Evolutionary conservation across 30 jellyfish, hydroid and myxozoan genomes (phyloP).

Genomic region (Phacellophora camtschatica): DNA sequence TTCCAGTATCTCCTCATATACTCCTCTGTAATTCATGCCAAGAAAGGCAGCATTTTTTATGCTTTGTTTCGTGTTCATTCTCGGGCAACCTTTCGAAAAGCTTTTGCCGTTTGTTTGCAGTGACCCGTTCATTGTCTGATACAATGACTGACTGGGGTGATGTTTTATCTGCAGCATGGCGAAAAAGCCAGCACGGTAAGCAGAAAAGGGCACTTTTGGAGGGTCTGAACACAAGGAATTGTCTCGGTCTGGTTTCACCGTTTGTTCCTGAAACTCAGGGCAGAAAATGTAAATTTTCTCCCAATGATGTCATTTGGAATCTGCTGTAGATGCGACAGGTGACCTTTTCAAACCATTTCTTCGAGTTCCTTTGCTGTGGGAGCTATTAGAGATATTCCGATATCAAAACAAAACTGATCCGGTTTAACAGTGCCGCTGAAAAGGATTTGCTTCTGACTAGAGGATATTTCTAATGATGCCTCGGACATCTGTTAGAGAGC

Average conservation of each 20-base stretch:
- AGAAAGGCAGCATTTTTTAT: slow-evolving; percentile 43
- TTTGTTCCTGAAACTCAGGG: slow-evolving; percentile 15
- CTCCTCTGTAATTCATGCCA: slow-evolving; percentile 47
- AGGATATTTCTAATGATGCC: slow-evolving; percentile 31
- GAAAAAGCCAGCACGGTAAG: slow-evolving; percentile 53
- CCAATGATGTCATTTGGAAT: slow-evolving; percentile 21
- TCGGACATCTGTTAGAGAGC: slow-evolving; percentile 15
- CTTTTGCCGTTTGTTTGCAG: slow-evolving; percentile 35
- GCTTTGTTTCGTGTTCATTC: slow-evolving; percentile 20
- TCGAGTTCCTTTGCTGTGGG: slow-evolving; percentile 42
- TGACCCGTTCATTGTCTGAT: slow-evolving; percentile 51
- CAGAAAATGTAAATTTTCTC: slow-evolving; percentile 34
- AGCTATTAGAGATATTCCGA: slow-evolving; percentile 39
- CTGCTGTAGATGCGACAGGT: slow-evolving; percentile 26
- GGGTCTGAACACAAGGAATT: slow-evolving; percentile 54
- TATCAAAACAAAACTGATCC: slow-evolving; percentile 26
- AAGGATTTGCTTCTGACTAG: slow-evolving; percentile 3
- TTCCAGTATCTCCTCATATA: slow-evolving; percentile 17
- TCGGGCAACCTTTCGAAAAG: slow-evolving; percentile 47
- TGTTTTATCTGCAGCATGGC: slow-evolving; percentile 7
- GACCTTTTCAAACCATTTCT: slow-evolving; percentile 33
- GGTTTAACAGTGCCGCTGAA: slow-evolving; percentile 21
- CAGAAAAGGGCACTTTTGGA: slow-evolving; percentile 27
- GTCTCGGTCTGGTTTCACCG: slow-evolving; percentile 27
- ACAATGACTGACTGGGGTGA: slow-evolving; percentile 47